phyloP scores from a whole-genome alignment of 2,113 vertebrate species.

The Drymodes brunneopygia region DNA sequence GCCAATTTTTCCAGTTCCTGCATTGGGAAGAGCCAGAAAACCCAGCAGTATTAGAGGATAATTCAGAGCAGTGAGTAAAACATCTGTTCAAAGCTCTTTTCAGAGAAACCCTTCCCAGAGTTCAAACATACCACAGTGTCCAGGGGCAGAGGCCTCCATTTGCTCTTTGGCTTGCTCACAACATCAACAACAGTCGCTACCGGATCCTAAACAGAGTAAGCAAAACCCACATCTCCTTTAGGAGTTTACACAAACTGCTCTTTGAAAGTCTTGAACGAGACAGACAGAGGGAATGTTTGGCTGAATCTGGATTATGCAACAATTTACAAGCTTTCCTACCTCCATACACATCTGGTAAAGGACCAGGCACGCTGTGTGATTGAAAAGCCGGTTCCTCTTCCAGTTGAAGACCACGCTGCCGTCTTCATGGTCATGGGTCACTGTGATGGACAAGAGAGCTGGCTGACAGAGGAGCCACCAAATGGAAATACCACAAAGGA shows the following conservation, averaged over 20 bases:
- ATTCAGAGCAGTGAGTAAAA: neutral
- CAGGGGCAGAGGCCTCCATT: conserved; percentile 93
- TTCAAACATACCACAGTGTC: conserved; percentile 92
- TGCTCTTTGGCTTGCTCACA: conserved; percentile 92
- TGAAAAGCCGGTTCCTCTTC: conserved; percentile 95
- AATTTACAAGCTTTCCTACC: conserved; percentile 67
- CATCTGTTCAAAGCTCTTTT: neutral
- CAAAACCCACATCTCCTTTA: neutral
- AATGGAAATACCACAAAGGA: neutral
- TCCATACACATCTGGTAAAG: conserved; percentile 99
- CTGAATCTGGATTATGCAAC: neutral
- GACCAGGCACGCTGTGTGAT: conserved; percentile 92
- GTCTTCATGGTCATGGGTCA: conserved; percentile 85
- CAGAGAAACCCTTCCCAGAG: neutral
- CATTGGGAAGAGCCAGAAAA: neutral
- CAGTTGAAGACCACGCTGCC: conserved; percentile 88
- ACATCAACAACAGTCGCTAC: conserved; percentile 88
- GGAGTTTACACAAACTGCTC: neutral
- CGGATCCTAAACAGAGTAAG: conserved; percentile 80
- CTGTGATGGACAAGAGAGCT: conserved; percentile 62
- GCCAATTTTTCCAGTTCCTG: conserved; percentile 96
- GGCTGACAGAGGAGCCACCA: neutral
- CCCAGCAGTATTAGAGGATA: neutral
- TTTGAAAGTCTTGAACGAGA: neutral
- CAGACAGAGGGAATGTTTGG: neutral